Evolutionary conservation across 2,888 invertebrate genomes (phyloP).

Genomic region (Hirtodrosophila histrioides): DNA sequence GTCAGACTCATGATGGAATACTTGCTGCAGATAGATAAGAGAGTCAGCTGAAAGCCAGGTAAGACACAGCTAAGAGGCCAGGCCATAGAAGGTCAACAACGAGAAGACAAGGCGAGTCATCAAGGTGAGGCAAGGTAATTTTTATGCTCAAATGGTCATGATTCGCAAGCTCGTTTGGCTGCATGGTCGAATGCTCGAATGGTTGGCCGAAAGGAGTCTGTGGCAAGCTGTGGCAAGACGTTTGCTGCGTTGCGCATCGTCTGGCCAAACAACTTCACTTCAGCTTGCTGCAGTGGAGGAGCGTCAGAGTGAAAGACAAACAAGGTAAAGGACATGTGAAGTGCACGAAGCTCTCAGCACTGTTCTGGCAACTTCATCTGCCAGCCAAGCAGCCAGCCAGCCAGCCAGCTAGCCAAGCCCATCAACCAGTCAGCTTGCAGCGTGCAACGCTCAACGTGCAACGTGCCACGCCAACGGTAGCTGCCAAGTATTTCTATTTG

Average conservation of each 20-base stretch:
- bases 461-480: slow-evolving; percentile 59
- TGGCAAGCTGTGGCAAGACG: slow-evolving; percentile 29
- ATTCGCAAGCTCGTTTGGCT: slow-evolving; percentile 61
- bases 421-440: slow-evolving; percentile 10
- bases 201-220: slow-evolving; percentile 7
- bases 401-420: slow-evolving; percentile 15
- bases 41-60: slow-evolving; percentile 35
- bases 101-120: slow-evolving; percentile 22
- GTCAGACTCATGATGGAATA: slow-evolving; percentile 25
- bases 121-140: slow-evolving; percentile 62
- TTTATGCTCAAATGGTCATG: slow-evolving; percentile 75
- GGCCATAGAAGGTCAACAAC: slow-evolving; percentile 62
- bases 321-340: slow-evolving; percentile 79
- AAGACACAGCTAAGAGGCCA: slow-evolving; percentile 28
- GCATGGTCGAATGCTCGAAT: slow-evolving; percentile 17
- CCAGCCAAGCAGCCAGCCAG: slow-evolving; percentile 39
- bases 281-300: slow-evolving; percentile 27
- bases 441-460: slow-evolving; percentile 22
- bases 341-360: slow-evolving; percentile 47
- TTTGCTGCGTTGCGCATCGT: slow-evolving; percentile 30
- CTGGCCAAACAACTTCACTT: slow-evolving; percentile 72
- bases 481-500: slow-evolving; percentile 80
- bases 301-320: slow-evolving; percentile 78
- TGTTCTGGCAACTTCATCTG: slow-evolving; percentile 68
- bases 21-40: slow-evolving; percentile 43